Percentiles rank a stretch among this genome's conserved stretches.
Conservation (phyloP, 2,113 vertebrate genomes). For the Bolborhynchus lineola region DNA sequence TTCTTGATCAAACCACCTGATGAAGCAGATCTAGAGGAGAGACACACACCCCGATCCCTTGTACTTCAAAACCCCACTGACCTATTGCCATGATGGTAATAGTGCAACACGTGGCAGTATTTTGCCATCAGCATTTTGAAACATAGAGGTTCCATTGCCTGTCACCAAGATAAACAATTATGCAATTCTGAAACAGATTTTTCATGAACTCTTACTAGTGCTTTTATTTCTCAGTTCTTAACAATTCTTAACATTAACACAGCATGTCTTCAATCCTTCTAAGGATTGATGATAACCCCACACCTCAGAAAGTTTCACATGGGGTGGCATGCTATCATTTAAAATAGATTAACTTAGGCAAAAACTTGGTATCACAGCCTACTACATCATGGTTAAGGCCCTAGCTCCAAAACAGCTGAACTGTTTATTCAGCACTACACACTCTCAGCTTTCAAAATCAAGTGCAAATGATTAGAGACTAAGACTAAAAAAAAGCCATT, state of each 20-base stretch:
- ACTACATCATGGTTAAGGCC: neutral
- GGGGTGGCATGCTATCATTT: neutral
- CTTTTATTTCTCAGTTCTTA: neutral
- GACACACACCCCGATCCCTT: neutral
- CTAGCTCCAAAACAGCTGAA: neutral
- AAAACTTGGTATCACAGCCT: neutral
- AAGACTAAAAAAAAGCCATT: neutral
- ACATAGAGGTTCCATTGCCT: neutral
- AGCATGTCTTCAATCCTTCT: neutral
- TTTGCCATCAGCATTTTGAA: neutral
- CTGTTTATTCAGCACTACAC: neutral
- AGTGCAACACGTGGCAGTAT: neutral
- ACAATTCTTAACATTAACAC: neutral
- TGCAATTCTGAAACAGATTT: neutral
- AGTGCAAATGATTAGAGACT: neutral
- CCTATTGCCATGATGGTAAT: neutral
- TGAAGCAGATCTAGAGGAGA: neutral
- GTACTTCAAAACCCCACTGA: neutral
- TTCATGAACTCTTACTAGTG: neutral
- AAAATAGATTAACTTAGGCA: neutral
- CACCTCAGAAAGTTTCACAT: neutral
- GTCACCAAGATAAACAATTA: neutral
- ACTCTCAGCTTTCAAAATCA: neutral
- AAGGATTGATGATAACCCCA: neutral
- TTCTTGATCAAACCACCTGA: neutral